Evolutionary conservation across 2,113 vertebrate genomes (phyloP), one percentile per base, ranked within the genome.

Genomic region (Burhinus bistriatus): DNA sequence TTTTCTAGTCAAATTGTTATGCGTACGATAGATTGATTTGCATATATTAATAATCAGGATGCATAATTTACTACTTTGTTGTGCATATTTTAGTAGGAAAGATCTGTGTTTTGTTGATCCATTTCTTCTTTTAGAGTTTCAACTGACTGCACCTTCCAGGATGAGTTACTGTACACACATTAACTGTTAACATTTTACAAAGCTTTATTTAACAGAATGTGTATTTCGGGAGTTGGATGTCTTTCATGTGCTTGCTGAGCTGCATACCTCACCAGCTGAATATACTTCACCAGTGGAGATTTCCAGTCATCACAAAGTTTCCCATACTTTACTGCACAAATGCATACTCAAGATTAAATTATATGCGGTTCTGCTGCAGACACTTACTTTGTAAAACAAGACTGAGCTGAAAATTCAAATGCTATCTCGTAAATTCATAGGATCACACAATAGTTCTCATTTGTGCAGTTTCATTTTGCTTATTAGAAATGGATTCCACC

Each of bases 1-100:
- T 98, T 97, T 93, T 85, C 89, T 92, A 94, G 69, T 94, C 51
- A 97, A 96, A 96, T 93, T 94, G 40, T 87, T 97, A 80, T 96
- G 93, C 72, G 30, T 86, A 83, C 49, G 27, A 5, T 49, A 94
- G 86, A 40, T 36, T 29, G 69, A 97, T 97, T 97, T 98, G 34
- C 69, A 97, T 95, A 86, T 72, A 94, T 95, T 93, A 97, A 86
- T 75, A 96, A 79, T 78, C 62, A 93, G 27, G 26, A 71, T 84
- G 47, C 62, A 97, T 93, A 97, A 96, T 95, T 97, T 95, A 97
- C 49, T 78, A 76, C 68, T 91, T 88, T 52, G 18, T 10, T 86
- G 90, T 94, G 87, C 77, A 97, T 96, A 95, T 77, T 97, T 97
- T 85, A 93, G 90, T 90, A 54, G 23, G 15, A 9, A 93, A 69